phyloP scores from a whole-genome alignment of 2,797 vertebrate genomes.

The Ataeniobius toweri region DNA sequence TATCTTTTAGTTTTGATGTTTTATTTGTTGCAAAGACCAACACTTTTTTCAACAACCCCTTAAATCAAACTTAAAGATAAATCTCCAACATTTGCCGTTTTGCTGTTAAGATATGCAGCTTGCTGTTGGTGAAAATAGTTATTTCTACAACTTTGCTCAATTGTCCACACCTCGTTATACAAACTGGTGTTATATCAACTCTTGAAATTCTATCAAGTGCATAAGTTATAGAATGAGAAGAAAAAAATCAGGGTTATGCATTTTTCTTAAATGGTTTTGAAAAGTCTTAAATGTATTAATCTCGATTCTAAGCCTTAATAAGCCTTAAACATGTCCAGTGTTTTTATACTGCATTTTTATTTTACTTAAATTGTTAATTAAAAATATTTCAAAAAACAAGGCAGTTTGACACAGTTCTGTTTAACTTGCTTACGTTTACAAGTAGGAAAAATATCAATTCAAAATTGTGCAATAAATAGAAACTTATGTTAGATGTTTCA shows the following conservation, averaged over 20 bases:
- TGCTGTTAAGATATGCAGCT: no score
- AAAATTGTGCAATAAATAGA: background rate
- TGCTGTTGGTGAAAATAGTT: background rate
- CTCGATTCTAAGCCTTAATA: background rate
- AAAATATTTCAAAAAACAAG: background rate
- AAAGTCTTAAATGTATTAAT: background rate
- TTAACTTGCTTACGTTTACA: no score
- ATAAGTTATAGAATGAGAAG: no score
- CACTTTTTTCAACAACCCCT: background rate
- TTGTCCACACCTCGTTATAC: background rate
- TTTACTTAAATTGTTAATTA: background rate
- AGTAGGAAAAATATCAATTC: no score
- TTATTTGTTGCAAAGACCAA: background rate
- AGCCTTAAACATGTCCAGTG: background rate
- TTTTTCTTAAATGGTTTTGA: background rate
- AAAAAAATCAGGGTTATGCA: no score
- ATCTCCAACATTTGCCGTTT: background rate
- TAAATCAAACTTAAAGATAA: background rate
- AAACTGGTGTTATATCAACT: background rate
- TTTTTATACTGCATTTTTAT: background rate
- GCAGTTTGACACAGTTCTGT: no score
- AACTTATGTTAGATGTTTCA: background rate
- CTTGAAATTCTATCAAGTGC: background rate
- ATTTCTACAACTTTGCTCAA: background rate
- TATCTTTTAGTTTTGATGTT: background rate